A percentile compares a stretch with the other conserved stretches of the same genome.
Conservation (phyloP, 2,797 vertebrate genomes). For the Eidolon dupreanum region DNA sequence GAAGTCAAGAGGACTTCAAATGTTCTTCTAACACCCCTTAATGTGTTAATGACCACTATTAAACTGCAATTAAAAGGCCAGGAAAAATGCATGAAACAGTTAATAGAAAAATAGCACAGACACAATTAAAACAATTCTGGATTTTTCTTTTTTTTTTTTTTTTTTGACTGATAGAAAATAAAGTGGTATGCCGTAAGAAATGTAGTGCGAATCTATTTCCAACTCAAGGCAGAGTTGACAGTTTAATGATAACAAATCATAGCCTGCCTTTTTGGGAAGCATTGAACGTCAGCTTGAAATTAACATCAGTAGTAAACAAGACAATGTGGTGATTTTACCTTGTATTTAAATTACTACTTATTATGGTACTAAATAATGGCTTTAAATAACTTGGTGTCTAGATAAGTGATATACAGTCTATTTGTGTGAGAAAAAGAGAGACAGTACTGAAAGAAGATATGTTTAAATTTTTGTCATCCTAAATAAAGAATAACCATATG, state of each 20-base stretch:
- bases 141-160: slow-evolving; percentile 72
- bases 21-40: slow-evolving; percentile 93
- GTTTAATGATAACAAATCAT: slow-evolving; percentile 93
- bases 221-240: slow-evolving; percentile 90
- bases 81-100: slow-evolving; percentile 91
- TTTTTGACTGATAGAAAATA: slow-evolving; percentile 91
- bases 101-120: slow-evolving; percentile 92
- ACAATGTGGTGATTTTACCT: slow-evolving; percentile 88
- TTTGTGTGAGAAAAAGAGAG: slow-evolving; percentile 75
- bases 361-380: slow-evolving; percentile 89
- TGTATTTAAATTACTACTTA: slow-evolving; percentile 89
- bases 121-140: slow-evolving; percentile 88
- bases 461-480: slow-evolving; percentile 87
- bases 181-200: slow-evolving; percentile 89
- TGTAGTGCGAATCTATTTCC: slow-evolving; percentile 88
- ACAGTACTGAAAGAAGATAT: slow-evolving; percentile 85
- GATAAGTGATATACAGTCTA: slow-evolving; percentile 85
- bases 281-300: slow-evolving; percentile 86
- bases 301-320: slow-evolving; percentile 89
- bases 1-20: slow-evolving; percentile 93
- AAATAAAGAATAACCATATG: slow-evolving; percentile 84
- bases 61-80: slow-evolving; percentile 95
- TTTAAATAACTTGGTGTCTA: slow-evolving; percentile 88
- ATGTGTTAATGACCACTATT: slow-evolving; percentile 98
- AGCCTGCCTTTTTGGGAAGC: slow-evolving; percentile 89